Base-by-base conservation (phyloP, 2,113 vertebrate species). In the Haplotaxodon microlepis region DNA sequence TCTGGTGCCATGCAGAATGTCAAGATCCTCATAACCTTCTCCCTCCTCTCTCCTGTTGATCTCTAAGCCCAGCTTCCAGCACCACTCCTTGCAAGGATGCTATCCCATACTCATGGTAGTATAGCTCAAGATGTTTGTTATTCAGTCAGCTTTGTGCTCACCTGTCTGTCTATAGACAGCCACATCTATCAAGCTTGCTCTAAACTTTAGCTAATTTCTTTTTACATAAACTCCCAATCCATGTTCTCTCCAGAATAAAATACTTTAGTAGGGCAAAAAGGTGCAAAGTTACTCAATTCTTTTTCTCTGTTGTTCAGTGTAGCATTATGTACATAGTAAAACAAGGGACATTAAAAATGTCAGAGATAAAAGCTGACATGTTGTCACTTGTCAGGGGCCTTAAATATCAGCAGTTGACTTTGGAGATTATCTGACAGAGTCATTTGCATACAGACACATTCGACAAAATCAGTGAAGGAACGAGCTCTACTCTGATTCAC, bases 401-500 rank as follows among this genome's bases (percentile, higher is more conserved):
- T 89, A 86, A 88, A 89, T 91, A 92, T 87, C 88, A 85, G 47
- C 53, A 79, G 73, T 84, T 93, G 90, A 94, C 88, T 90, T 81
- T 84, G 81, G 50, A 90, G 90, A 91, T 93, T 90, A 90, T 91
- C 85, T 91, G 85, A 92, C 88, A 40, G 61, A 73, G 45, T 88
- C 63, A 89, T 94, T 93, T 94, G 89, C 92, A 92, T 92, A 84
- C 89, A 91, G 90, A 94, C 90, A 87, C 86, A 92, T 91, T 59
- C 90, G 85, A 93, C 84, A 87, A 90, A 93, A 94, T 95, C 86
- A 8, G 91, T 93, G 89, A 86, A 71, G 84, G 66, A 16, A 47
- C 4, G 36, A 66, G 63, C 83, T 71, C 81, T 61, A 42, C 83
- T 78, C 76, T 53, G 84, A 54, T 85, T 57, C 80, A 11, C 83